A percentile compares a stretch with the other conserved stretches of the same genome.
Evolutionary conservation across 2,113 vertebrate genomes (phyloP).

Genomic region (Oenanthe melanoleuca): DNA sequence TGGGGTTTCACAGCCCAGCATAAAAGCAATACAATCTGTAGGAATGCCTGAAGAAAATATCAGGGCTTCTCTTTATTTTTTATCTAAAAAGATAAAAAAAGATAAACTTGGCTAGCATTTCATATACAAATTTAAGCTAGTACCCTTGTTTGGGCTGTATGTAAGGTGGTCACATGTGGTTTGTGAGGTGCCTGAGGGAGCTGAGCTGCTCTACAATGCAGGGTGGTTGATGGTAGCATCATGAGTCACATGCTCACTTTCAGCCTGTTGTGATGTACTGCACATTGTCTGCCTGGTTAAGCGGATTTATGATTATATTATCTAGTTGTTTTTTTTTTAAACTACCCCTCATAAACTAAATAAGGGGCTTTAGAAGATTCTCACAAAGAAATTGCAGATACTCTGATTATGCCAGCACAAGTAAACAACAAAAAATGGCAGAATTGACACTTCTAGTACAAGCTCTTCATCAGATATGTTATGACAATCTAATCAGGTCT

Average conservation of each 20-base stretch:
- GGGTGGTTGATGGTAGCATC: background rate
- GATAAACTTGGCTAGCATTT: background rate
- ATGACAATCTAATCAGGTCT: background rate
- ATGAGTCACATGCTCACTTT: background rate
- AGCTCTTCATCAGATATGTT: background rate
- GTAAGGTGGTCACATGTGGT: background rate
- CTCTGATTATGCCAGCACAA: background rate
- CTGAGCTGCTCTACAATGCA: fast-evolving
- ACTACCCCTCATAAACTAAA: background rate
- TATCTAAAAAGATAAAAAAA: background rate
- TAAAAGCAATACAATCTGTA: background rate
- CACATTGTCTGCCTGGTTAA: background rate
- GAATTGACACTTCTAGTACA: background rate
- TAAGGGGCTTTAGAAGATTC: background rate
- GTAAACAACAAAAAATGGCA: background rate
- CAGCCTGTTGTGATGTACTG: background rate
- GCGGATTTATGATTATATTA: background rate
- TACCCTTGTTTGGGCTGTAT: background rate
- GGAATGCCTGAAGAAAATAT: background rate
- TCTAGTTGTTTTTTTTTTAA: background rate
- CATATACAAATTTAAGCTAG: background rate
- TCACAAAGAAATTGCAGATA: background rate
- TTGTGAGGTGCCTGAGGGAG: background rate
- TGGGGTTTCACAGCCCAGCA: background rate
- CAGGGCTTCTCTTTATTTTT: background rate